phyloP scores from a whole-genome alignment of 2,888 invertebrate genomes.

The Dryococelus australis region DNA sequence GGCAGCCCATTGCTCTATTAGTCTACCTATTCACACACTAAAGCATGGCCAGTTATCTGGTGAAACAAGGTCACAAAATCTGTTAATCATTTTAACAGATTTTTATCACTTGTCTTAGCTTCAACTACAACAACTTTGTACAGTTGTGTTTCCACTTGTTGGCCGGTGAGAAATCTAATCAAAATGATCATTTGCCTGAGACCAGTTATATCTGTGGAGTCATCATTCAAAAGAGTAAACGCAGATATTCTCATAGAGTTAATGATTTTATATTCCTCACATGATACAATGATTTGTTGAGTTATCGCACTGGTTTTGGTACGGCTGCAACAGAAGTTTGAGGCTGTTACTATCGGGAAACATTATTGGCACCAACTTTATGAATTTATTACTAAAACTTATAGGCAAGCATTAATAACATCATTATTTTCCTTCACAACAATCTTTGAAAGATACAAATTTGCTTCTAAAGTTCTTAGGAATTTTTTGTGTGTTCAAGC shows the following conservation, averaged over 20 bases:
- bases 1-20: constrained; percentile 31
- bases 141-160: not conserved
- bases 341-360: too few species aligned
- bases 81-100: not conserved
- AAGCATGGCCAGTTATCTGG: constrained; percentile 31
- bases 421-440: too few species aligned
- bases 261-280: not conserved
- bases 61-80: constrained; percentile 8
- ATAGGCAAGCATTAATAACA: too few species aligned
- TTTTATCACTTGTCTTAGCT: not conserved
- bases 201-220: not conserved
- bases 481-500: too few species aligned
- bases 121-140: not conserved
- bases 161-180: not conserved
- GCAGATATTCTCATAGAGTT: not conserved
- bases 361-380: too few species aligned
- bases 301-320: too few species aligned
- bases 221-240: constrained; percentile 1
- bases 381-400: too few species aligned
- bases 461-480: too few species aligned
- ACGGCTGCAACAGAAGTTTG: too few species aligned
- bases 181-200: not conserved
- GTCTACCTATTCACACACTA: constrained; percentile 22
- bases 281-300: too few species aligned
- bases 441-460: too few species aligned